Evolutionary conservation across 1,140 invertebrate genomes (phyloP).

Genomic region (Bombus terrestris): DNA sequence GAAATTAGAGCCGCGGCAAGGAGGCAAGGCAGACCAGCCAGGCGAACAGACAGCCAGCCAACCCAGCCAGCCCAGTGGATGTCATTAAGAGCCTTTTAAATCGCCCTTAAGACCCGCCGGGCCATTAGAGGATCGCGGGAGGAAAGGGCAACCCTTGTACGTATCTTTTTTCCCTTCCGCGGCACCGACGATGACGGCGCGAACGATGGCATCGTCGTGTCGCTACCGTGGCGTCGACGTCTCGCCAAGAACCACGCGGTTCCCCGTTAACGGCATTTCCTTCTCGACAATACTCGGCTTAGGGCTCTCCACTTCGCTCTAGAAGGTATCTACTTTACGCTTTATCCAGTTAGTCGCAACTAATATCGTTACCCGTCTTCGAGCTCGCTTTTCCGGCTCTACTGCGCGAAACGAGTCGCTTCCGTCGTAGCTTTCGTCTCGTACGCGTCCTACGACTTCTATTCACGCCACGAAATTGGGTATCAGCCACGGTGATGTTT

Average conservation of each 20-base stretch:
- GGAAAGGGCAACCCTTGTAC: constrained; percentile 74
- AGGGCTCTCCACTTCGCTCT: constrained; percentile 47
- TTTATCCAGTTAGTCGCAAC: constrained; percentile 71
- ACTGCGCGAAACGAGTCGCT: background rate
- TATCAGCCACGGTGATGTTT: background rate
- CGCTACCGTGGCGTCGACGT: constrained; percentile 34
- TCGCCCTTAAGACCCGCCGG: constrained; percentile 73
- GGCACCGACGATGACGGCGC: background rate
- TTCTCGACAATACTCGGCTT: constrained; percentile 61
- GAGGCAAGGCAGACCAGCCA: constrained; percentile 1
- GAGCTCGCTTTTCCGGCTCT: constrained; percentile 26
- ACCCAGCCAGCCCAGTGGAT: constrained; percentile 65
- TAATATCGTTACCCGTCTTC: constrained; percentile 69
- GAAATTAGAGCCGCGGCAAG: constrained; percentile 75
- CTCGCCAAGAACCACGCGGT: constrained; percentile 31
- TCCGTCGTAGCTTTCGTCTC: background rate
- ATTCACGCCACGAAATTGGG: background rate
- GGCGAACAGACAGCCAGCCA: constrained; percentile 21
- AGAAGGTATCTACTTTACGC: constrained; percentile 63
- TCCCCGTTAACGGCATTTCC: constrained; percentile 67
- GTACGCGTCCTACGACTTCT: background rate
- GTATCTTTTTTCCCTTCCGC: constrained; percentile 68
- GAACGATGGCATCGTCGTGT: constrained; percentile 11
- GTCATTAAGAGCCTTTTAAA: constrained; percentile 81
- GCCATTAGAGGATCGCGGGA: constrained; percentile 75